These are phyloP conservation scores for Aphelenchoides besseyi DNA, from an alignment of 1,140 invertebrate species.

Conservation along the genomic window DNA sequence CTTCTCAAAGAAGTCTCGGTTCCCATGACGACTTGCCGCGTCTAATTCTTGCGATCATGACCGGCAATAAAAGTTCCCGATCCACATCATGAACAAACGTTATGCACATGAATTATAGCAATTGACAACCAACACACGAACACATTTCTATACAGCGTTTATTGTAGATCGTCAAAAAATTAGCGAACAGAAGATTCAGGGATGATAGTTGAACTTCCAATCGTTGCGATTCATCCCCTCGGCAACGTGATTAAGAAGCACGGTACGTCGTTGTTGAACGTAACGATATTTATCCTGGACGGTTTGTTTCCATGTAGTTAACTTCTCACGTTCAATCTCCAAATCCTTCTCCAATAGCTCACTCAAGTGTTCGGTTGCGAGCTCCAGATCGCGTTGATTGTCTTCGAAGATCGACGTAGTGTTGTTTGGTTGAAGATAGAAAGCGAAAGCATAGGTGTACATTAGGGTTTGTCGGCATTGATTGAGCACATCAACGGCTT, in stretches of 20 bases:
- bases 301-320: slow-evolving; percentile 92
- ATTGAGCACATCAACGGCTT: slow-evolving; percentile 94
- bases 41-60: slow-evolving; percentile 1
- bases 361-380: slow-evolving; percentile 89
- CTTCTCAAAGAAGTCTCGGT: not conserved
- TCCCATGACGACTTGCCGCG: not conserved
- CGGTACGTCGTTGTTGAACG: slow-evolving; percentile 89
- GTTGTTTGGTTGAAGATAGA: slow-evolving; percentile 95
- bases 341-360: slow-evolving; percentile 97
- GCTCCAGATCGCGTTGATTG: slow-evolving; percentile 96
- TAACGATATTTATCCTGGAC: slow-evolving; percentile 95
- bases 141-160: too few species aligned
- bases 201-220: slow-evolving; percentile 32
- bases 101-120: not conserved
- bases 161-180: too few species aligned
- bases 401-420: slow-evolving; percentile 98
- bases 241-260: slow-evolving; percentile 89
- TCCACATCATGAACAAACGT: too few species aligned
- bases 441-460: slow-evolving; percentile 98
- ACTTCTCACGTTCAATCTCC: slow-evolving; percentile 89
- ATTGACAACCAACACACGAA: too few species aligned
- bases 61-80: slow-evolving; percentile 5
- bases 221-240: slow-evolving; percentile 86
- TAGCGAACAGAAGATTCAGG: not conserved
- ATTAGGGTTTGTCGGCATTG: slow-evolving; percentile 92